phyloP scores from a whole-genome alignment of 1,140 invertebrate genomes.

The Odontomachus brunneus region DNA sequence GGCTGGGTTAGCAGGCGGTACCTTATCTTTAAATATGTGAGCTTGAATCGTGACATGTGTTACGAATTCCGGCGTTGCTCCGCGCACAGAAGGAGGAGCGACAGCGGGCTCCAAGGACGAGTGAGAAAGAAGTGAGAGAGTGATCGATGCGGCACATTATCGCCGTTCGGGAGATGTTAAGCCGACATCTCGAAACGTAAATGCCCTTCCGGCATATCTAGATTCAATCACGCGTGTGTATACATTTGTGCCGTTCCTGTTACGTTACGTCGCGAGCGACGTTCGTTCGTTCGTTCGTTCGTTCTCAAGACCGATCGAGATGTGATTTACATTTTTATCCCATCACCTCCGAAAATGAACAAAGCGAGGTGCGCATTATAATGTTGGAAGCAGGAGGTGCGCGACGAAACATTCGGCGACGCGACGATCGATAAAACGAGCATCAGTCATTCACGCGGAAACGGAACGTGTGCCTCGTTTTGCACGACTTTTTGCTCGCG shows the following conservation, averaged over 20 bases:
- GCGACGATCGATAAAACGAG: not conserved
- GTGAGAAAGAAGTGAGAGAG: conserved; percentile 17
- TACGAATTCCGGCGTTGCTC: conserved; percentile 35
- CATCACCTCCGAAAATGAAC: conserved; percentile 29
- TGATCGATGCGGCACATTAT: conserved; percentile 44
- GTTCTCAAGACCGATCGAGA: conserved; percentile 23
- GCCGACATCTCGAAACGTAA: conserved; percentile 47
- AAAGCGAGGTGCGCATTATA: not conserved
- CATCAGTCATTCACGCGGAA: not conserved
- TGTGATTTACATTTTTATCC: conserved; percentile 35
- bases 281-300: not conserved
- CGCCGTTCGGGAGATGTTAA: conserved; percentile 45
- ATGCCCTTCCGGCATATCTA: conserved; percentile 55
- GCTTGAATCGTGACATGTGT: conserved; percentile 29
- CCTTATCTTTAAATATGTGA: conserved; percentile 49
- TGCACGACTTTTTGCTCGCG: too few relatives aligned
- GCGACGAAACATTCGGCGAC: not conserved
- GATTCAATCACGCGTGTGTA: conserved; percentile 51
- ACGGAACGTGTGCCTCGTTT: too few relatives aligned
- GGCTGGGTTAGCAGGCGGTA: conserved; percentile 18
- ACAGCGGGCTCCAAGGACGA: not conserved
- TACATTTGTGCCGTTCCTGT: conserved; percentile 35
- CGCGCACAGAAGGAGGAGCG: not conserved
- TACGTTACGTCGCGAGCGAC: conserved; percentile 10
- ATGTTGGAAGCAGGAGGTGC: not conserved